Base-by-base conservation (phyloP, 2,797 vertebrate genomes). In the Micropoecilia bifurca region DNA sequence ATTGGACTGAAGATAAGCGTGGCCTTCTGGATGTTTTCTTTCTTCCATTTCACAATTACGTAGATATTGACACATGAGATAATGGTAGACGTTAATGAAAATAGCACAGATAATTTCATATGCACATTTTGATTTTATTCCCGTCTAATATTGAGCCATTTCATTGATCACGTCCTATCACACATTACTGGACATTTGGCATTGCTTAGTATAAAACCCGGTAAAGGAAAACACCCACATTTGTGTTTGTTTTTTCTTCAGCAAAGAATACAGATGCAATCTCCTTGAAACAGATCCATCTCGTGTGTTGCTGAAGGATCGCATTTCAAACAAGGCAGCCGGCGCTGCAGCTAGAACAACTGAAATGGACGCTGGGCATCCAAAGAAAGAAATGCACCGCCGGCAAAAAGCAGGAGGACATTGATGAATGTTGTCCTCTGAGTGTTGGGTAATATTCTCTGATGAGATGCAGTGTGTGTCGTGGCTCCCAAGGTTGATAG, bases 371-470 rank as follows among this genome's bases (percentile, higher is more conserved):
- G 85, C 73, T n/a, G 73, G 87, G 88, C 83, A 80, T 80, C 77
- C 83, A 76, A 61, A 76, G 80, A 88, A 86, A 91, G 87, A 93
- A 94, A 91, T 89, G 95, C 94, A 93, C 89, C 71, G 91, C 59
- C 77, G 90, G 93, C 94, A 93, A 92, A 45, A 95, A 94, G 83
- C 76, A 73, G 68, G 1, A 16, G 91, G 93, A 95, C 94, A 79
- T 93, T 96, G 95, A 95, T 95, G 90, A 95, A 96, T 96, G 93
- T 87, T 93, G 93, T 95, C 92, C 94, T 92, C 91, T 47, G 90
- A 92, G 90, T 91, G 92, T 92, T 92, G 82, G 92, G 90, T 95
- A 94, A 94, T 92, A 93, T 85, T 90, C 92, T 91, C 91, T 88
- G 91, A 93, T 94, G 94, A 94, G 89, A 88, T 88, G 85, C 88